Percentiles rank a stretch among this genome's conserved stretches.
These are phyloP conservation scores for Metacarcinus magister DNA, from an alignment of 2,888 invertebrate species.

Conservation along the genomic window DNA sequence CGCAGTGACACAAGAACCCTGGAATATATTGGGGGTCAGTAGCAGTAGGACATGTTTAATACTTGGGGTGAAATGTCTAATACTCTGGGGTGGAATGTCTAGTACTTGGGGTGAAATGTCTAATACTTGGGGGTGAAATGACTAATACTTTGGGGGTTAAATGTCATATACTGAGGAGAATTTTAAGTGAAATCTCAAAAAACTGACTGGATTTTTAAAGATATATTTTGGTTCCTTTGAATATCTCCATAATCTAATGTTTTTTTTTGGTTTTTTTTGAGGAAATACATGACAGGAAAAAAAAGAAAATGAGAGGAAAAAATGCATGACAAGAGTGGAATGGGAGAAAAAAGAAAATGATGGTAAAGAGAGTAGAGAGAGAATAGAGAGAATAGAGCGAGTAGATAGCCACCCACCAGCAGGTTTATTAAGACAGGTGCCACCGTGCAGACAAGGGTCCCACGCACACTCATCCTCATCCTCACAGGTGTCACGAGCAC, in stretches of 20 bases:
- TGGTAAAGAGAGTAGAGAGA: neutral
- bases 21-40: neutral
- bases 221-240: too few species aligned
- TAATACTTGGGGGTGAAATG: neutral
- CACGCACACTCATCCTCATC: constrained; percentile 68
- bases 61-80: neutral
- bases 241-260: too few species aligned
- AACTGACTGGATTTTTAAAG: too few species aligned
- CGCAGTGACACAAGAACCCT: constrained; percentile 69
- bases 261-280: too few species aligned
- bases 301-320: neutral
- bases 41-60: neutral
- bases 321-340: too few species aligned
- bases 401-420: constrained; percentile 40
- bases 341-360: too few species aligned
- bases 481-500: constrained; percentile 42
- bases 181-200: neutral
- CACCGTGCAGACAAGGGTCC: constrained; percentile 68
- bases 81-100: too few species aligned
- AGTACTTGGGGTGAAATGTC: neutral
- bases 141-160: neutral
- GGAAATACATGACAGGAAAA: too few species aligned
- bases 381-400: neutral
- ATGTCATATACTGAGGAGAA: neutral
- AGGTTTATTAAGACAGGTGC: constrained; percentile 63